Base-by-base conservation (phyloP, 2,113 vertebrate genomes). In the Vulpes vulpes region DNA sequence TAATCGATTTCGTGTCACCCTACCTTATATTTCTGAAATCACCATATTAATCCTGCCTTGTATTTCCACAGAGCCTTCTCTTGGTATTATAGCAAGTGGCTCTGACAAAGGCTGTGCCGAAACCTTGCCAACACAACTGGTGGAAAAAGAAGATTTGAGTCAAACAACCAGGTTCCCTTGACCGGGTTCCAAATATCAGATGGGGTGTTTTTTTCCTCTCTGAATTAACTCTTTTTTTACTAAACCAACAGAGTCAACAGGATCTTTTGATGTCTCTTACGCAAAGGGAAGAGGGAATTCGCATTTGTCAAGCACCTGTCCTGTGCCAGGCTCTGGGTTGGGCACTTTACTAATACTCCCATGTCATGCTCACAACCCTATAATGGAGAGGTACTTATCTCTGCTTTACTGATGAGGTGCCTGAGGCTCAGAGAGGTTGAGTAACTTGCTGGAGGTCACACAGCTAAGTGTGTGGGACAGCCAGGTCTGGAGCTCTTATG, bases 111-210 rank as follows among this genome's bases (percentile, higher is more conserved):
- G 53, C 51, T 17, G 2, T 27, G 30, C 67, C 14, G 1, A 38
- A 67, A 27, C 62, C 5, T 2, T 15, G 71, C 85, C 92, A 89
- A 51, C 30, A 64, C 38, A 82, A 35, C 78, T 19, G 51, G 25
- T 73, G 62, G 93, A 30, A 59, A 95, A 80, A 85, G 25, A 89
- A 88, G 49, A 85, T 62, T 83, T 0, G 0, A 76, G 51, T 91
- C 73, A 87, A 82, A 95, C 22, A 91, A 83, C 60, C 38, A 64
- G 64, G 43, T 96, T 83, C 83, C 71, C 71, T 79, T 67, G 94
- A 92, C 55, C 11, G 12, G 49, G 95, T 97, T 78, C 96, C 92
- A 96, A 85, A 71, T 55, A 92, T 95, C 73, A 71, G 23, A 86
- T 55, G 57, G 30, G 30, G 53, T 43, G 25, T 81, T 76, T 90